Evolutionary conservation across 2,113 vertebrate species (phyloP), one percentile per base, ranked within the genome.

Genomic region (Dicaeum eximium): DNA sequence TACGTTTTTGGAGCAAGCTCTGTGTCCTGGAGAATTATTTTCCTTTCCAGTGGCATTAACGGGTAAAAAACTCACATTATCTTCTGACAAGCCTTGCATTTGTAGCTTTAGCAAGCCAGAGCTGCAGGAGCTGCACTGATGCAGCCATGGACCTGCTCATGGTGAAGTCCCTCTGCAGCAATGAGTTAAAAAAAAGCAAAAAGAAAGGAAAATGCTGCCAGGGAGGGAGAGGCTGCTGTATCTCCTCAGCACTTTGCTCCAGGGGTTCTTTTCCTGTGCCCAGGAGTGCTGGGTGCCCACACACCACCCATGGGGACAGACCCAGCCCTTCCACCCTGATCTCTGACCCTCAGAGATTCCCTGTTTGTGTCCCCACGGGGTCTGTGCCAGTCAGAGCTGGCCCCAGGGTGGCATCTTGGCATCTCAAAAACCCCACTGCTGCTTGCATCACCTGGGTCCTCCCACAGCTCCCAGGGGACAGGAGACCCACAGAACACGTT

Each of bases 321-420:
- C 11, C 30, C 62, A 56, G 35, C n/a, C 31, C 25, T 21, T 28
- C 56, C 30, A 33, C 40, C 56, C 48, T 10, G 7, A 1, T 2
- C 54, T 19, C 67, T 62, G 51, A 1, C 25, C 9, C 13, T 33
- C 40, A 38, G 22, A 11, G 4, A 4, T 4, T 3, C 24, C 45
- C 27, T 1, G 0, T 20, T 61, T 17, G 3, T 8, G 13, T 40
- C 77, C 69, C n/a, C 3, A 0, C 1, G 6, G 60, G 37, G 16
- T 60, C 5, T 0, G 0, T 1, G 33, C 0, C 3, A 24, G 27
- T 5, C 11, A 13, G 22, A 13, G 48, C 30, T 56, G 71, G 20
- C 19, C 48, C 21, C 28, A 11, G 9, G 27, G 8, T 7, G 10
- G 5, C 10, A 2, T 5, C 38, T 14, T 33, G 45, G 64, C 30